Conservation (phyloP, 2,797 vertebrate species). For the Threskiornis aethiopicus region DNA sequence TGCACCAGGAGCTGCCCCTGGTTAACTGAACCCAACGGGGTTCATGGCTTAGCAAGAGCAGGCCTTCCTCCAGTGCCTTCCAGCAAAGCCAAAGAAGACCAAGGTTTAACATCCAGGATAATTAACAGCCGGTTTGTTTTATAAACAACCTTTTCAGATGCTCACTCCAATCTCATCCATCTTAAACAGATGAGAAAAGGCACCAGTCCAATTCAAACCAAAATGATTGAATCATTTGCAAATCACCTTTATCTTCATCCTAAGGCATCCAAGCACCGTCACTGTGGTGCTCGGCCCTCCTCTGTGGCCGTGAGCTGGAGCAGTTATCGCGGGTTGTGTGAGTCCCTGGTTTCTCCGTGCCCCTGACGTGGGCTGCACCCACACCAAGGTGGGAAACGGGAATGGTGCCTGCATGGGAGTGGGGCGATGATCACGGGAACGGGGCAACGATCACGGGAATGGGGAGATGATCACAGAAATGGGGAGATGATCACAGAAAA, state of each 20-base stretch:
- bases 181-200: not conserved
- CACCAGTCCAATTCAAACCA: not conserved
- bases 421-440: not conserved
- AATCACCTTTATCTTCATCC: not conserved
- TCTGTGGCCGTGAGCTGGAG: not conserved
- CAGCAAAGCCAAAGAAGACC: not conserved
- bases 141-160: not conserved
- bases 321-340: rapidly evolving
- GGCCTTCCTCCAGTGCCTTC: not conserved
- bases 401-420: rapidly evolving
- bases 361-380: not conserved
- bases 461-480: not conserved
- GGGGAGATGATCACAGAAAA: not conserved
- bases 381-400: not conserved
- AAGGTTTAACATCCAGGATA: not conserved
- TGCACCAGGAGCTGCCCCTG: not conserved
- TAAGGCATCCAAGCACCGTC: not conserved
- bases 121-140: conserved; percentile 37
- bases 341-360: not conserved
- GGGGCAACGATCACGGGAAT: not conserved
- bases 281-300: rapidly evolving
- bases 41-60: not conserved
- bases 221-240: not conserved
- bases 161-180: conserved; percentile 14
- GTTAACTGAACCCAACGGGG: not conserved